Evolutionary conservation across 2,113 vertebrate genomes (phyloP), one percentile per base, ranked within the genome.

Genomic region (Cettia cetti): DNA sequence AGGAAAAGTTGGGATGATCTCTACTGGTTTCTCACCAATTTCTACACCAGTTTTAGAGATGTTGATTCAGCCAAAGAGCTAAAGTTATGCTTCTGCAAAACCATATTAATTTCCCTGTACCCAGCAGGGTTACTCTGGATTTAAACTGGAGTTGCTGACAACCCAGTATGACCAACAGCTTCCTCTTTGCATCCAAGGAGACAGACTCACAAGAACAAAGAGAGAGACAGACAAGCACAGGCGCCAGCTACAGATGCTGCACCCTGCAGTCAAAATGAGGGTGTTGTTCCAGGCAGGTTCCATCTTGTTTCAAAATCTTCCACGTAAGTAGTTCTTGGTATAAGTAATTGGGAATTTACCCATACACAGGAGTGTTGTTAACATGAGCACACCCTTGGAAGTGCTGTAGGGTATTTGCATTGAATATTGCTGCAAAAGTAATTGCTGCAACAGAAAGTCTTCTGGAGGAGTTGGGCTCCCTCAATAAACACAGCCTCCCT

Each of bases 201-300:
- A 89, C 92, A 96, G 80, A 77, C 82, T 93, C 82, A n/a, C 37
- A 64, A 95, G 92, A 95, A 97, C 95, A 96, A 90, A 95, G 90
- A 45, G 35, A n/a, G 33, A 90, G 59, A 39, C 90, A 96, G 90
- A 95, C 92, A 68, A 81, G 85, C 65, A 74, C 47, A 89, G 94
- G 92, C 90, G 90, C 95, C 92, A 90, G 93, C 92, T 94, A 37
- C 72, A 52, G 94, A 86, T 94, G 94, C 79, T 81, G 76, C 70
- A 57, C 90, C 95, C 95, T 82, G 94, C 64, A 95, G 94, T 90
- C 93, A 94, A 92, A 95, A 74, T 87, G 75, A 92, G 85, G 92
- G 88, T 89, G 88, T 33, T 90, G 69, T 92, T 94, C 53, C 65
- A 87, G 88, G 90, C 96, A 96, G 72, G 94, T 56, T 94, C 79